These are phyloP conservation scores for Taeniopygia guttata DNA, from an alignment of 2,797 vertebrate genomes.

Conservation along the genomic window DNA sequence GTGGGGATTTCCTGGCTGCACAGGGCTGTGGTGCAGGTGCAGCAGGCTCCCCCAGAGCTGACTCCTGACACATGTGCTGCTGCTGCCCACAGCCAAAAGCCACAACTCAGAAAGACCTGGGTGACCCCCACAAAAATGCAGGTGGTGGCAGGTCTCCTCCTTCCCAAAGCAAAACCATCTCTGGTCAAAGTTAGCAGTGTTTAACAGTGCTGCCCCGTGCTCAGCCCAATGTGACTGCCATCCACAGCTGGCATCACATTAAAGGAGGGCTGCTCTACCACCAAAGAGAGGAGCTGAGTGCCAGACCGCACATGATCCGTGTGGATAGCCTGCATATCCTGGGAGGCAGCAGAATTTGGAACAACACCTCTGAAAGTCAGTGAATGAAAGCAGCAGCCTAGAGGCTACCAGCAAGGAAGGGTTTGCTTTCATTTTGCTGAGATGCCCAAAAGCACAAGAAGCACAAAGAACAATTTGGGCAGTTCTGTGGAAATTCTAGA, in stretches of 20 bases:
- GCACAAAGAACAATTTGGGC: neutral
- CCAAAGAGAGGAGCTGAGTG: neutral
- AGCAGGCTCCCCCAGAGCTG: neutral
- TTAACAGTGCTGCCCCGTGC: neutral
- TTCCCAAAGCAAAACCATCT: neutral
- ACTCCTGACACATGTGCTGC: neutral
- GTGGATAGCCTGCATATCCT: neutral
- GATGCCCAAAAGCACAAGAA: neutral
- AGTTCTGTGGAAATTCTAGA: neutral
- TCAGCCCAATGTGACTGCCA: neutral
- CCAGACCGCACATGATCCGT: fast-evolving
- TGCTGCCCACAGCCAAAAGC: neutral
- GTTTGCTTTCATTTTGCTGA: neutral
- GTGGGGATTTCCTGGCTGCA: neutral
- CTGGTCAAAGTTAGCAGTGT: neutral
- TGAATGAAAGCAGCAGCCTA: fast-evolving
- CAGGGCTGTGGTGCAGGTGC: neutral
- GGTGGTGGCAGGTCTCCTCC: fast-evolving
- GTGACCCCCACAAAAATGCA: neutral
- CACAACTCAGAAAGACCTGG: neutral
- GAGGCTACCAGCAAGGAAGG: neutral
- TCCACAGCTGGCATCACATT: fast-evolving
- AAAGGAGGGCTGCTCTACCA: neutral
- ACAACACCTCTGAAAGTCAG: neutral
- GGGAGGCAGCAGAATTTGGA: neutral